A percentile compares a stretch with the other conserved stretches of the same genome.
Evolutionary conservation across 2,797 vertebrate genomes (phyloP).

Genomic region (Orientallactaga sibirica): DNA sequence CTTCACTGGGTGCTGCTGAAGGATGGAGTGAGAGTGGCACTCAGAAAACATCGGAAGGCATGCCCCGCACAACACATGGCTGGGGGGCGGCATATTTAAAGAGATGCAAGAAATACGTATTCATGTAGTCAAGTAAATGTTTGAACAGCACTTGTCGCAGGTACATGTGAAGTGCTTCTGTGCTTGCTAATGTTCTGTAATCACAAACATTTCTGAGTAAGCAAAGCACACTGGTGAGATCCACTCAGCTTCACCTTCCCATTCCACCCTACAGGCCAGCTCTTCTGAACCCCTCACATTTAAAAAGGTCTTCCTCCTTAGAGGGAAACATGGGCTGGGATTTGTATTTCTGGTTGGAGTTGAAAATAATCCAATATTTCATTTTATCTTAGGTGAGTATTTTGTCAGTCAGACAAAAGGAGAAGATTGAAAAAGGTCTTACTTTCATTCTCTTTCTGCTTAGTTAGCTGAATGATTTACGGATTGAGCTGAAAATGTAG

Average conservation of each 20-base stretch:
- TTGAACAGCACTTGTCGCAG: background rate
- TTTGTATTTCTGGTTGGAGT: background rate
- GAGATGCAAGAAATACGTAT: background rate
- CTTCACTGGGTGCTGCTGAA: accelerated
- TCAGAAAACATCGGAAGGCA: background rate
- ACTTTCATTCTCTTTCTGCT: background rate
- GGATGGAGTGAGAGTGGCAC: background rate
- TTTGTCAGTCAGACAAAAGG: background rate
- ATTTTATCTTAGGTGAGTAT: background rate
- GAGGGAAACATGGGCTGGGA: background rate
- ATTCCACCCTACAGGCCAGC: background rate
- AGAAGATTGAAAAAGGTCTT: background rate
- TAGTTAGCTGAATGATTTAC: background rate
- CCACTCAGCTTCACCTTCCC: too few species aligned
- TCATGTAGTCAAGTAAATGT: background rate
- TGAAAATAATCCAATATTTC: background rate
- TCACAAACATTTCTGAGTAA: background rate
- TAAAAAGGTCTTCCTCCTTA: background rate
- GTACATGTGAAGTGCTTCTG: background rate
- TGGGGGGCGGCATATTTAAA: background rate
- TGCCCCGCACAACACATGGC: accelerated
- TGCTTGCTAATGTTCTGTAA: slow-evolving; percentile 26
- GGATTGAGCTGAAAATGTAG: background rate
- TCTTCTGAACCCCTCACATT: background rate
- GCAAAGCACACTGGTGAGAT: background rate